Conservation (phyloP, 2,888 invertebrate species). For the Drosophila mimetica region DNA sequence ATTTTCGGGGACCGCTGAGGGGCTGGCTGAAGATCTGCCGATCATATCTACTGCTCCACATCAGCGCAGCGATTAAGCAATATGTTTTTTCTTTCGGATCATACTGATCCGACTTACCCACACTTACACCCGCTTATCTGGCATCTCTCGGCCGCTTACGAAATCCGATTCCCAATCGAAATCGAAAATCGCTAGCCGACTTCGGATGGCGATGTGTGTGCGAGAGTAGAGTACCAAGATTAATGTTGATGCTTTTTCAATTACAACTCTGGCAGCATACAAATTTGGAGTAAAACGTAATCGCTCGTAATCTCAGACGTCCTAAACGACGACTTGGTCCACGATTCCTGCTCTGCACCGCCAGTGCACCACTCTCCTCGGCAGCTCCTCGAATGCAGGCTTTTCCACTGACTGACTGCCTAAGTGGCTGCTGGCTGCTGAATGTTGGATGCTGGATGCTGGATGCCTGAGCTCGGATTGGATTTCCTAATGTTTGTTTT, state of each 20-base stretch:
- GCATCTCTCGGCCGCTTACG: conserved; percentile 34
- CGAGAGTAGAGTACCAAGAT: conserved; percentile 73
- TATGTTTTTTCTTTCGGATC: conserved; percentile 55
- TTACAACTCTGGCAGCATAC: conserved; percentile 82
- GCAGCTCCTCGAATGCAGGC: conserved; percentile 28
- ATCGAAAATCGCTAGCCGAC: conserved; percentile 31
- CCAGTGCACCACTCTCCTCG: neutral
- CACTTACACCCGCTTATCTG: conserved; percentile 43
- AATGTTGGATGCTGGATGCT: conserved; percentile 58
- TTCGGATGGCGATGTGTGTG: conserved; percentile 53
- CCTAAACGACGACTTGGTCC: conserved; percentile 68
- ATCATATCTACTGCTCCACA: conserved; percentile 67
- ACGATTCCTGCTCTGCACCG: conserved; percentile 32
- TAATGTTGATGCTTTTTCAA: conserved; percentile 84
- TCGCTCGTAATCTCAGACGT: conserved; percentile 79
- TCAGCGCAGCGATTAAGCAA: conserved; percentile 72
- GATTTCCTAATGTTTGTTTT: conserved; percentile 82
- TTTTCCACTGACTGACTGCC: conserved; percentile 70
- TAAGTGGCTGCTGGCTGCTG: conserved; percentile 72
- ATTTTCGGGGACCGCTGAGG: neutral
- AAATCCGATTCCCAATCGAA: conserved; percentile 45
- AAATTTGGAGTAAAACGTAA: conserved; percentile 82
- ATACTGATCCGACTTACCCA: conserved; percentile 34
- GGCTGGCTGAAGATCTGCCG: conserved; percentile 23
- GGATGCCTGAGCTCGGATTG: conserved; percentile 69